Percentiles rank a stretch among this genome's conserved stretches.
Conservation (phyloP, 1,140 invertebrate species). For the Paramacrobiotus metropolitanus region DNA sequence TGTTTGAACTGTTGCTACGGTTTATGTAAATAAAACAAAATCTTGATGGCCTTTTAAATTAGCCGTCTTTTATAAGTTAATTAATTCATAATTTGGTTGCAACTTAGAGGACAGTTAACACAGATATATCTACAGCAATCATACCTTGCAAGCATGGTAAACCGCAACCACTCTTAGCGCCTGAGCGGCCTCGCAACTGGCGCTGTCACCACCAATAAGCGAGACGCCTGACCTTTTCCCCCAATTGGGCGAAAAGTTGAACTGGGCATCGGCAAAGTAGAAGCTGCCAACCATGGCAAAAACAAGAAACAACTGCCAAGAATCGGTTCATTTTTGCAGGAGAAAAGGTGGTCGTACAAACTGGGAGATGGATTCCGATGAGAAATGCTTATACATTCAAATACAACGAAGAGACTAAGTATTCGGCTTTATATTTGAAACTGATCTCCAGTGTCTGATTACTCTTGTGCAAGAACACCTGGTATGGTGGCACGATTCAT, state of each 20-base stretch:
- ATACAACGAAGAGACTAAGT: not conserved
- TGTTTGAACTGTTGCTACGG: too few species aligned
- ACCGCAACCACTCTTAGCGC: not conserved
- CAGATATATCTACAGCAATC: too few species aligned
- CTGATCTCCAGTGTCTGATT: too few species aligned
- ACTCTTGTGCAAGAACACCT: too few species aligned
- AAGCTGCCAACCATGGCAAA: not conserved
- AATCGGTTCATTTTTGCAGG: not conserved
- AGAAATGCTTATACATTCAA: not conserved
- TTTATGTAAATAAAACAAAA: too few species aligned
- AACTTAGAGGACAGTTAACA: too few species aligned
- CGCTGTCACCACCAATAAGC: not conserved
- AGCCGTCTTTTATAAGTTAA: too few species aligned
- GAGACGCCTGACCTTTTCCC: not conserved
- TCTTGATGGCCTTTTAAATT: too few species aligned
- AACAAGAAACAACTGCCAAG: not conserved
- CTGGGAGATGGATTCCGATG: not conserved
- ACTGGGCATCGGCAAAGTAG: not conserved
- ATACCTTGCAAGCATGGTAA: not conserved
- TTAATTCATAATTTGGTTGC: too few species aligned
- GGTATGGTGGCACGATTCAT: too few species aligned
- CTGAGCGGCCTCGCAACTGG: not conserved
- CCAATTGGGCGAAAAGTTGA: constrained; percentile 4
- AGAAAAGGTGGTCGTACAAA: not conserved
- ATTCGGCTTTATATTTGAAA: not conserved